Evolutionary conservation across 1,140 invertebrate genomes (phyloP).

Genomic region (Philaenus spumarius): DNA sequence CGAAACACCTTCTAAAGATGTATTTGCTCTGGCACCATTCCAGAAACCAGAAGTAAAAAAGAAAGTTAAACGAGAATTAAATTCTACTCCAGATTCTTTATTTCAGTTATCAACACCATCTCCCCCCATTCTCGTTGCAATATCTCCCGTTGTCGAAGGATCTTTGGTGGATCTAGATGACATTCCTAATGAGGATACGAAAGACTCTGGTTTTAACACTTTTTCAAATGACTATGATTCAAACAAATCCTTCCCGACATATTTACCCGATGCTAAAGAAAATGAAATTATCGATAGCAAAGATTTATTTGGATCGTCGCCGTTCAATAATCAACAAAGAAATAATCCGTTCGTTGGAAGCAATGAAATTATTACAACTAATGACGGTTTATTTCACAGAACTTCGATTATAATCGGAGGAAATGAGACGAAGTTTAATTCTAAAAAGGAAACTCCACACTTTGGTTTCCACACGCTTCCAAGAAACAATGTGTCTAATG

Average conservation of each 20-base stretch:
- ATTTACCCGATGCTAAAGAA: background rate
- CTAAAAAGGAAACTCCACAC: slow-evolving; percentile 21
- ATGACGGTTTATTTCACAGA: slow-evolving; percentile 10
- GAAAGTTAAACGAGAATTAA: slow-evolving; percentile 26
- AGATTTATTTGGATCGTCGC: slow-evolving; percentile 50
- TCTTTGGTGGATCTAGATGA: slow-evolving; percentile 23
- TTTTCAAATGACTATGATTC: slow-evolving; percentile 8
- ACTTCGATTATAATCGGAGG: slow-evolving; percentile 15
- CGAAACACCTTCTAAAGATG: slow-evolving; percentile 43
- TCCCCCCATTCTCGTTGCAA: slow-evolving; percentile 17
- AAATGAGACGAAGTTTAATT: slow-evolving; percentile 20
- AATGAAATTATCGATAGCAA: slow-evolving; percentile 25
- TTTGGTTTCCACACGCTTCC: slow-evolving; percentile 23
- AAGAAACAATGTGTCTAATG: slow-evolving; percentile 4
- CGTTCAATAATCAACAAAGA: slow-evolving; percentile 35
- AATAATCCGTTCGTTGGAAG: slow-evolving; percentile 11
- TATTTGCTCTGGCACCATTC: slow-evolving; percentile 70
- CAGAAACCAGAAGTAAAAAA: slow-evolving; percentile 44
- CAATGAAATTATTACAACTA: slow-evolving; percentile 8
- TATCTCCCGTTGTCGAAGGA: slow-evolving; percentile 22
- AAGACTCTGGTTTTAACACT: slow-evolving; percentile 8
- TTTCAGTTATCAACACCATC: slow-evolving; percentile 18
- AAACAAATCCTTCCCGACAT: slow-evolving; percentile 4
- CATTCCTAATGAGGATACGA: background rate
- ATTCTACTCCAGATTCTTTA: slow-evolving; percentile 26